Evolutionary conservation across 2,797 vertebrate genomes (phyloP).

Genomic region (Gallinago nigripennis): DNA sequence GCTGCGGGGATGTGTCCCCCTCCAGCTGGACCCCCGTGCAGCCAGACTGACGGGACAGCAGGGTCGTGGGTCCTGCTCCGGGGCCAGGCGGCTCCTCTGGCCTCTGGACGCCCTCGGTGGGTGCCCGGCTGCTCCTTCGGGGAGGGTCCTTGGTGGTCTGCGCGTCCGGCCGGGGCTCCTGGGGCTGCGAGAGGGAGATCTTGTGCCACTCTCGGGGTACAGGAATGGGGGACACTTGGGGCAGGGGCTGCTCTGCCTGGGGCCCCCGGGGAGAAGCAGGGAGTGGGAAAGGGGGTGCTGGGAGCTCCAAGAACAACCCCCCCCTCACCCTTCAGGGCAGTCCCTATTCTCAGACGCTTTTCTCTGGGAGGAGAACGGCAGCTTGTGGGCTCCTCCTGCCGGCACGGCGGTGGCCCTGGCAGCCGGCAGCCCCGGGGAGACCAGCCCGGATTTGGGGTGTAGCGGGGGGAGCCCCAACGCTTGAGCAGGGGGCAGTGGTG

Average conservation of each 20-base stretch:
- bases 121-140: accelerated
- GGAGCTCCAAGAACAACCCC: neutral
- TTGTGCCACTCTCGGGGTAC: accelerated
- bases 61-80: accelerated
- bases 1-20: accelerated
- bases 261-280: neutral
- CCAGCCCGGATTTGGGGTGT: accelerated
- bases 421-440: too few relatives aligned
- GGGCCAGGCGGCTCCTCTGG: neutral
- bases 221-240: neutral
- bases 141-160: neutral
- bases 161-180: accelerated
- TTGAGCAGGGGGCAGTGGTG: accelerated
- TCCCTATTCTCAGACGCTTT: neutral
- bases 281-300: neutral
- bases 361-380: neutral
- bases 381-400: neutral
- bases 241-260: neutral
- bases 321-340: neutral
- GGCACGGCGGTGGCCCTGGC: neutral
- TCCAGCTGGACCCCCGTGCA: neutral
- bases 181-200: neutral
- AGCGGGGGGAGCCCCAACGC: accelerated
- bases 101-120: neutral
- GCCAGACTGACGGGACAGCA: neutral